Conservation (phyloP, 1,140 invertebrate species). For the Penaeus japonicus region DNA sequence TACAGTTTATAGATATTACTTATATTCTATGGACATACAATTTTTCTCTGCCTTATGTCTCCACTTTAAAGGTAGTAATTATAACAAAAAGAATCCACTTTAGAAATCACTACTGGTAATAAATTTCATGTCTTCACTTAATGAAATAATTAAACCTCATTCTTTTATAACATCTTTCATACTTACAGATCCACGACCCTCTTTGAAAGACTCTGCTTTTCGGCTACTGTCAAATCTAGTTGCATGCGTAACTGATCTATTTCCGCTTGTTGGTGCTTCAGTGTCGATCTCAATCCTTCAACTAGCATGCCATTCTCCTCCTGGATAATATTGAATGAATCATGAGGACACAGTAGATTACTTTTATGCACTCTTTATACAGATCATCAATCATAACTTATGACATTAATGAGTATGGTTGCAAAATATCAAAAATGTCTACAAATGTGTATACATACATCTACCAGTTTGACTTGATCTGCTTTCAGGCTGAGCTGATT, state of each 20-base stretch:
- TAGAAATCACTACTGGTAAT: no score
- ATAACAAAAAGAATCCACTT: no score
- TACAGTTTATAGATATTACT: no score
- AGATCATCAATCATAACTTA: no score
- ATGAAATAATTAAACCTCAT: not conserved
- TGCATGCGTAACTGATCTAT: slow-evolving; percentile 4
- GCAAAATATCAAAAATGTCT: no score
- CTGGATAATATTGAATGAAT: not conserved
- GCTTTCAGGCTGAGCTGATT: slow-evolving; percentile 21
- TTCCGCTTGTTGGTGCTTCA: slow-evolving; percentile 31
- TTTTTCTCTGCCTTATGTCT: no score
- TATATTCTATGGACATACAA: no score
- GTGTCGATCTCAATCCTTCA: slow-evolving; percentile 10
- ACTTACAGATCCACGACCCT: slow-evolving; percentile 7
- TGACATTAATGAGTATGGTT: no score
- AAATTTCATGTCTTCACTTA: no score
- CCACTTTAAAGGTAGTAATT: no score
- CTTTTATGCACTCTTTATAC: no score
- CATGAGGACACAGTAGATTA: no score
- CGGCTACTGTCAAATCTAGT: not conserved
- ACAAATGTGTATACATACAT: not conserved
- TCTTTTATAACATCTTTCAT: not conserved
- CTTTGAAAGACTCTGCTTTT: not conserved
- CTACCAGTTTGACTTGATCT: slow-evolving; percentile 22
- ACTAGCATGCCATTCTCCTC: slow-evolving; percentile 14